These are phyloP conservation scores for Strigops habroptila DNA, from an alignment of 2,113 vertebrate genomes.

Conservation along the genomic window DNA sequence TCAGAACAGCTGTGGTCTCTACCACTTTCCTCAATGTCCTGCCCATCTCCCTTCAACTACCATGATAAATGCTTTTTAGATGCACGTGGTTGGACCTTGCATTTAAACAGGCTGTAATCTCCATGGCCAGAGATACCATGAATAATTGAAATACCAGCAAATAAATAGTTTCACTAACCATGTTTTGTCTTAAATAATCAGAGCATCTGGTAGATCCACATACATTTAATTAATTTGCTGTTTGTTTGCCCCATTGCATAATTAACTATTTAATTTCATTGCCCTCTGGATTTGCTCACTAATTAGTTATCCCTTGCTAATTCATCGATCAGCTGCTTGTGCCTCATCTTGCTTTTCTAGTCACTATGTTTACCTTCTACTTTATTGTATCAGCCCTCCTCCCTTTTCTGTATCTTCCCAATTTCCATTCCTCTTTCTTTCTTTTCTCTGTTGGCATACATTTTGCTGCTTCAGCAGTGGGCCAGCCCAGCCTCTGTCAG, in stretches of 20 bases:
- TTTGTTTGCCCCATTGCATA: neutral
- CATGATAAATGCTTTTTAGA: slow-evolving; percentile 9
- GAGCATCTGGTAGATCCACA: slow-evolving; percentile 15
- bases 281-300: neutral
- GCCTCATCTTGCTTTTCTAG: neutral
- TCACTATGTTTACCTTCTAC: neutral
- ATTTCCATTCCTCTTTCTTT: neutral
- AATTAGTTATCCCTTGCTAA: slow-evolving; percentile 32
- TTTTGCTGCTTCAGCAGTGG: neutral
- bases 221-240: slow-evolving; percentile 28
- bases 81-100: neutral
- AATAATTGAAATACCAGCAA: slow-evolving; percentile 54
- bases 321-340: neutral
- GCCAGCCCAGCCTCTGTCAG: neutral
- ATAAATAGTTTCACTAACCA: slow-evolving; percentile 16
- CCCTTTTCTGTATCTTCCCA: neutral
- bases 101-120: slow-evolving; percentile 27
- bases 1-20: neutral
- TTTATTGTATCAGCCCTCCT: neutral
- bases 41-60: neutral
- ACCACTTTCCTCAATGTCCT: neutral
- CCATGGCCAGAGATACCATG: neutral
- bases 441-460: neutral
- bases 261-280: slow-evolving; percentile 36
- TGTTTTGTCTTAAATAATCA: slow-evolving; percentile 45